These are phyloP conservation scores for Limosa lapponica DNA, from an alignment of 2,797 vertebrate genomes.

Conservation along the genomic window DNA sequence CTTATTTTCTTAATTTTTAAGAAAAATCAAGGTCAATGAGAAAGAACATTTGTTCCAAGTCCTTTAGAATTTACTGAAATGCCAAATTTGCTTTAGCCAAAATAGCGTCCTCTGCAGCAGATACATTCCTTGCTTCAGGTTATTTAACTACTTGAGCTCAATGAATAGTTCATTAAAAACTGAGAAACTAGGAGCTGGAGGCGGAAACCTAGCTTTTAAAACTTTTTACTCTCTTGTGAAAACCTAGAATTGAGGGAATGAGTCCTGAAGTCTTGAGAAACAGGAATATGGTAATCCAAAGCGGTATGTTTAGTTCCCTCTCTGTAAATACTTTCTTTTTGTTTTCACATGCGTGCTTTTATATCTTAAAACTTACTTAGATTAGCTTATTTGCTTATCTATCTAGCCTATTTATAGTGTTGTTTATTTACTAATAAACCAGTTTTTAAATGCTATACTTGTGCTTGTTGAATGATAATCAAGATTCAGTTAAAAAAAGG, in stretches of 20 bases:
- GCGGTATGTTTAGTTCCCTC: background rate
- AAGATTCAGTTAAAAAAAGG: background rate
- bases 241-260: background rate
- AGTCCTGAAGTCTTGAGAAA: background rate
- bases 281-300: background rate
- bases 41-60: background rate
- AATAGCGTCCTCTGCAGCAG: background rate
- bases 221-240: background rate
- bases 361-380: background rate
- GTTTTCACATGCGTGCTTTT: background rate
- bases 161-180: background rate
- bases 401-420: background rate
- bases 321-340: background rate
- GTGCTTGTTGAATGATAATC: conserved; percentile 18
- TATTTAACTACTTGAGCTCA: background rate
- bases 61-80: background rate
- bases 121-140: background rate
- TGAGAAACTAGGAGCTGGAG: background rate
- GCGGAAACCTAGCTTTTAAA: background rate
- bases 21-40: background rate
- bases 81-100: background rate
- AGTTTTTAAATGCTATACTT: background rate
- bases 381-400: conserved; percentile 3
- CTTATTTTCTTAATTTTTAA: background rate
- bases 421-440: conserved; percentile 41